A percentile compares a stretch with the other conserved stretches of the same genome.
Conservation (phyloP, 2,888 invertebrate species). For the Monopis laevigella region DNA sequence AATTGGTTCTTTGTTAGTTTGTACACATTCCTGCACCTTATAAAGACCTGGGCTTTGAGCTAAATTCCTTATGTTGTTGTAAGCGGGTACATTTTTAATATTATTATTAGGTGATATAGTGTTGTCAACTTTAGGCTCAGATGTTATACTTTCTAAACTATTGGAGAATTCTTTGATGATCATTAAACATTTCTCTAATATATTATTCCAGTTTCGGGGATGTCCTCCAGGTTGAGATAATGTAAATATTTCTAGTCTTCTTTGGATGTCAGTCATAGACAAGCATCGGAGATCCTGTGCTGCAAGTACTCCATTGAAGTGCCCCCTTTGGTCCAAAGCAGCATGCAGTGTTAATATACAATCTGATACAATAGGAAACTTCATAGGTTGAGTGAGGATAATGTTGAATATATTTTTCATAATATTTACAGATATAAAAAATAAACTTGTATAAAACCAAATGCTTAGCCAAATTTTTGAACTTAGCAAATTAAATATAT, state of each 20-base stretch:
- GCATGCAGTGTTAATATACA: constrained; percentile 65
- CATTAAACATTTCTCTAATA: constrained; percentile 71
- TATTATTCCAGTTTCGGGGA: constrained; percentile 85
- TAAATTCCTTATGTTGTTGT: constrained; percentile 42
- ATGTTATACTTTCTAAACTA: constrained; percentile 63
- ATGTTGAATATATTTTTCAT: constrained; percentile 77
- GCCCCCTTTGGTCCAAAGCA: constrained; percentile 69
- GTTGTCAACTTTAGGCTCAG: constrained; percentile 33
- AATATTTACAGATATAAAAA: constrained; percentile 74
- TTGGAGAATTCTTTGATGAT: constrained; percentile 72
- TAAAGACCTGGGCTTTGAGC: constrained; percentile 36
- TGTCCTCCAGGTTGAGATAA: constrained; percentile 87
- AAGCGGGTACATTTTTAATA: constrained; percentile 25
- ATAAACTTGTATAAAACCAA: constrained; percentile 76
- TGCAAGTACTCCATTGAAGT: constrained; percentile 79
- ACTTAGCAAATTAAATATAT: constrained; percentile 48
- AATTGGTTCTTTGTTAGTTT: too few species aligned
- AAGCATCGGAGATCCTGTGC: constrained; percentile 77
- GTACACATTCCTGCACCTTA: neutral
- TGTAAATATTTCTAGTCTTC: constrained; percentile 74
- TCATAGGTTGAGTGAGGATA: constrained; percentile 74
- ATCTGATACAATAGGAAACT: constrained; percentile 69
- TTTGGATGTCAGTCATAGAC: constrained; percentile 66
- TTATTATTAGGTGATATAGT: constrained; percentile 26
- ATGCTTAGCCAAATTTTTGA: constrained; percentile 68